Percentiles rank a stretch among this genome's conserved stretches.
phyloP scores from a whole-genome alignment of 2,888 invertebrate genomes.

The Brachylomia viminalis region DNA sequence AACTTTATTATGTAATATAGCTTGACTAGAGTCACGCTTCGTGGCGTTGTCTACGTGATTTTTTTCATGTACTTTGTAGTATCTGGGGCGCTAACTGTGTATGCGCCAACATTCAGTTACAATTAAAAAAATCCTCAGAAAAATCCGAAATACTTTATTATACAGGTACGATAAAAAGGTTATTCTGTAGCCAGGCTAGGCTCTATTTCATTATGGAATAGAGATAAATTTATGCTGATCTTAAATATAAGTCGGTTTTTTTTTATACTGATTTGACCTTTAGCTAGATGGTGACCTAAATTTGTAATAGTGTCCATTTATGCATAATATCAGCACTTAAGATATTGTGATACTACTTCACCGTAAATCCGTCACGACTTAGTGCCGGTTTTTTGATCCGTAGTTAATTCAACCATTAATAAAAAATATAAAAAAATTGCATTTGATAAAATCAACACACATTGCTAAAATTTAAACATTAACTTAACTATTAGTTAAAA shows the following conservation, averaged over 20 bases:
- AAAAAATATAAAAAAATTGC: no score
- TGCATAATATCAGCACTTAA: constrained; percentile 13
- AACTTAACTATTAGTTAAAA: no score
- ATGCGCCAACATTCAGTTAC: constrained; percentile 14
- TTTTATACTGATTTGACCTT: constrained; percentile 16
- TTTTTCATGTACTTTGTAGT: constrained; percentile 27
- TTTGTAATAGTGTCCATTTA: constrained; percentile 33
- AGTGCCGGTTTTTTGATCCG: no score
- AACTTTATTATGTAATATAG: constrained; percentile 61
- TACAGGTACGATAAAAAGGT: not conserved
- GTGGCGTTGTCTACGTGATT: constrained; percentile 45
- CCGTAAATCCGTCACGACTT: constrained; percentile 10
- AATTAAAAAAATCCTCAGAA: not conserved
- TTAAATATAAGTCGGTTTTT: not conserved
- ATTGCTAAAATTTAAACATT: no score
- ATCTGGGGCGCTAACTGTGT: constrained; percentile 14
- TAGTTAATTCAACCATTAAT: no score
- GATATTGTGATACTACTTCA: constrained; percentile 10
- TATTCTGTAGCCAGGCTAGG: not conserved
- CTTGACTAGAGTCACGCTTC: constrained; percentile 44
- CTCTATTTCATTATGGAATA: not conserved
- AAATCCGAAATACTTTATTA: not conserved
- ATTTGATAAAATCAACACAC: no score
- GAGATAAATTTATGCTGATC: constrained; percentile 18
- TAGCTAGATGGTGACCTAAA: constrained; percentile 41